A percentile compares a stretch with the other conserved stretches of the same genome.
Conservation (phyloP, 2,888 invertebrate genomes). For the Rotaria socialis region DNA sequence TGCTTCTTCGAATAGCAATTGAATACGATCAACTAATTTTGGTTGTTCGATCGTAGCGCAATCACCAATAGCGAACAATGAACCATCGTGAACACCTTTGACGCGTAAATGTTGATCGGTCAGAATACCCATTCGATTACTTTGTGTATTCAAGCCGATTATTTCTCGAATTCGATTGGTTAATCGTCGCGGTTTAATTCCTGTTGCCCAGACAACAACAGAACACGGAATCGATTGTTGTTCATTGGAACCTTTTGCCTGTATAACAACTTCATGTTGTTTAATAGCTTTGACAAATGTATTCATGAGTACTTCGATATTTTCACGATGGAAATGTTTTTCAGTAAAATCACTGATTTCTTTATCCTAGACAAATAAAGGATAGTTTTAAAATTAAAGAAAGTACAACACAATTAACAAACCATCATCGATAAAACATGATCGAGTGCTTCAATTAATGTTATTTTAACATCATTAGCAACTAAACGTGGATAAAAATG, state of each 20-base stretch:
- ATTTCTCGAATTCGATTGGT: constrained; percentile 9
- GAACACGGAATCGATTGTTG: constrained; percentile 55
- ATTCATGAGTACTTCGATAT: constrained; percentile 21
- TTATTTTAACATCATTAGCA: constrained; percentile 26
- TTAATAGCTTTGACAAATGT: constrained; percentile 20
- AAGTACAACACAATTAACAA: background rate
- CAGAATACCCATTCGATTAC: constrained; percentile 49
- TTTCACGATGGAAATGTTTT: constrained; percentile 36
- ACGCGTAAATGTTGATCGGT: constrained; percentile 53
- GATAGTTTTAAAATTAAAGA: background rate
- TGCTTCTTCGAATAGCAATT: constrained; percentile 12
- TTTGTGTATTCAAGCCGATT: background rate
- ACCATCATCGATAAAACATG: constrained; percentile 37
- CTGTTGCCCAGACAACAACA: constrained; percentile 60
- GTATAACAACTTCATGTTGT: constrained; percentile 33
- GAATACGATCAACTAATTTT: constrained; percentile 24
- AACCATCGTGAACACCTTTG: constrained; percentile 47
- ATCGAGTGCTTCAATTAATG: constrained; percentile 33
- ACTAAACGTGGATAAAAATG: constrained; percentile 9
- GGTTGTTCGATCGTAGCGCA: constrained; percentile 57
- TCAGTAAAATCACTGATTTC: constrained; percentile 25
- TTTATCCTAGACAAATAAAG: background rate
- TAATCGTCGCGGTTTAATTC: constrained; percentile 52
- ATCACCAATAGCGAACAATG: constrained; percentile 59
- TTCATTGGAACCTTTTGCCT: background rate